Percentiles rank a stretch among this genome's conserved stretches.
phyloP scores from a whole-genome alignment of 1,140 invertebrate species.

The Helicoverpa zea region DNA sequence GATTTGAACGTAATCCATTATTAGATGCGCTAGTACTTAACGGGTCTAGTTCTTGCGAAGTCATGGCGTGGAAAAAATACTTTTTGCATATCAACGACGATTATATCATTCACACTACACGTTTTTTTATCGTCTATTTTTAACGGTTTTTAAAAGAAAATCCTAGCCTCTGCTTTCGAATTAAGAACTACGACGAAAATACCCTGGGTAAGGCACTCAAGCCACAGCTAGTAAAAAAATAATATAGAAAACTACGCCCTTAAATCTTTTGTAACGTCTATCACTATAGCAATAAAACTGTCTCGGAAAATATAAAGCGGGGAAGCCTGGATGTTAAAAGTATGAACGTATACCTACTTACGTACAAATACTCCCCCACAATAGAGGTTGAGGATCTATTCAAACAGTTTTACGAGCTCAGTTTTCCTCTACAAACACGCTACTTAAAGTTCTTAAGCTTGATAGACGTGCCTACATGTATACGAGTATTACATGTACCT shows the following conservation, averaged over 20 bases:
- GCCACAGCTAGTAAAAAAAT: not conserved
- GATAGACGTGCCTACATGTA: constrained; percentile 2
- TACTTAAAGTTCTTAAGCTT: constrained; percentile 13
- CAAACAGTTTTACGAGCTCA: constrained; percentile 24
- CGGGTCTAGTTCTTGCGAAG: not conserved
- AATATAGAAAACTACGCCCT: not conserved
- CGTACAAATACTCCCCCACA: not conserved
- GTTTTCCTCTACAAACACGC: constrained; percentile 8
- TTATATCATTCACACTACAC: not conserved
- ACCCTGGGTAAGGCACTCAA: too few relatives aligned
- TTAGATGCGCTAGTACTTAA: constrained; percentile 31
- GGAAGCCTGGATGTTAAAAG: constrained; percentile 14
- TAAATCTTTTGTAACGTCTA: constrained; percentile 2
- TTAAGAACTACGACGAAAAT: too few relatives aligned
- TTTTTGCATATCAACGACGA: constrained; percentile 4
- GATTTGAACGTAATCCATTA: constrained; percentile 20
- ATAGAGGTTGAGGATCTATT: constrained; percentile 10
- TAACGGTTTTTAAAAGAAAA: too few relatives aligned
- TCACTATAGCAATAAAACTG: constrained; percentile 28
- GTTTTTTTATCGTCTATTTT: too few relatives aligned
- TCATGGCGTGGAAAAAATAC: not conserved
- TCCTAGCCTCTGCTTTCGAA: too few relatives aligned
- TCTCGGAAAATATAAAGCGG: constrained; percentile 17
- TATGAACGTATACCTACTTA: too few relatives aligned
- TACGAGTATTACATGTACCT: too few relatives aligned